Percentiles rank a stretch among this genome's conserved stretches.
Conservation (phyloP, 2,797 vertebrate species). For the Chelidonichthys spinosus region DNA sequence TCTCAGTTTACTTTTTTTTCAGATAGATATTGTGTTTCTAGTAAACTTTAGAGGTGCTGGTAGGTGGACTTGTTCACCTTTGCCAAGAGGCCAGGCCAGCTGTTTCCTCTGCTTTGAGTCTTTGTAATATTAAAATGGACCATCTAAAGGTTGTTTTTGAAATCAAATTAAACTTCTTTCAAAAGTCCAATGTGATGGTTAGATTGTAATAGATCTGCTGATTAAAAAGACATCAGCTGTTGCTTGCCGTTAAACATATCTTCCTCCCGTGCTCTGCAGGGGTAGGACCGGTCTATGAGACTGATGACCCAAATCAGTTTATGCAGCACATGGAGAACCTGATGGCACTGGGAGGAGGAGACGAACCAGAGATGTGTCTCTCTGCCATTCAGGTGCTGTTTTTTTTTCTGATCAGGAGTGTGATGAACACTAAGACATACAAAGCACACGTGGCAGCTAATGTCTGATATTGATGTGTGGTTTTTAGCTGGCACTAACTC, state of each 20-base stretch:
- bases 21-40: too few relatives aligned
- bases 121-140: too few relatives aligned
- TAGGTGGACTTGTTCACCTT: too few relatives aligned
- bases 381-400: constrained; percentile 86
- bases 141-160: too few relatives aligned
- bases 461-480: constrained; percentile 18
- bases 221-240: neutral
- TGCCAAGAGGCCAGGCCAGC: too few relatives aligned
- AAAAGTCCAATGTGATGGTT: neutral
- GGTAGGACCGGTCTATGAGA: constrained; percentile 88
- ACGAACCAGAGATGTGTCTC: constrained; percentile 93
- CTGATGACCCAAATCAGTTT: constrained; percentile 86
- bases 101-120: too few relatives aligned
- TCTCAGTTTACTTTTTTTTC: too few relatives aligned
- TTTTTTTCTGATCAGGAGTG: neutral
- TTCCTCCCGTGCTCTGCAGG: constrained; percentile 65
- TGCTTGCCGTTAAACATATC: neutral
- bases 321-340: constrained; percentile 83
- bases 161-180: neutral
- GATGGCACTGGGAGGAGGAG: constrained; percentile 87
- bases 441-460: constrained; percentile 5
- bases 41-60: too few relatives aligned
- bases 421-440: neutral
- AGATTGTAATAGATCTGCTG: neutral
- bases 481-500: constrained; percentile 87